Conservation (phyloP, 1,140 invertebrate genomes). For the Drosophila kohkoa region DNA sequence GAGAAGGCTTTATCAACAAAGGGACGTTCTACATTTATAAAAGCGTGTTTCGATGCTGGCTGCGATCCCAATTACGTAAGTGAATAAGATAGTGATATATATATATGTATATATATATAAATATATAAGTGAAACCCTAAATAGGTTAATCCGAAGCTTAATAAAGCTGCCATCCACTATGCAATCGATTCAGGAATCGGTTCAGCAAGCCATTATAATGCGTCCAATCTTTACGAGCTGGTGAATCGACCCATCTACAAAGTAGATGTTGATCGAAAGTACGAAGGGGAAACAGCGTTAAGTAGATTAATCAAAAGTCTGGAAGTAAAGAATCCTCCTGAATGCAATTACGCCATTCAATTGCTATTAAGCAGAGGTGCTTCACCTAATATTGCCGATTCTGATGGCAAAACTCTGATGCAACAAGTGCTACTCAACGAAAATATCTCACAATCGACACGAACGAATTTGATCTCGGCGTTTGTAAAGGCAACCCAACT, state of each 20-base stretch:
- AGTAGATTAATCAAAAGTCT: background rate
- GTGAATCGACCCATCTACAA: background rate
- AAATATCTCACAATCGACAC: no score
- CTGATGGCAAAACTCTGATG: background rate
- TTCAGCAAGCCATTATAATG: no score
- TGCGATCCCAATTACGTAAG: constrained; percentile 27
- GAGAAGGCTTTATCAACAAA: constrained; percentile 11
- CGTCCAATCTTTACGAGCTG: background rate
- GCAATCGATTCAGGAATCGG: background rate
- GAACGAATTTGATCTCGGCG: background rate
- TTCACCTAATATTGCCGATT: background rate
- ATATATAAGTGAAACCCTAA: background rate
- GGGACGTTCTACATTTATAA: background rate
- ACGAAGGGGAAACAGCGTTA: background rate
- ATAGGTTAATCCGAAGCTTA: background rate
- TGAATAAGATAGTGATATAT: no score
- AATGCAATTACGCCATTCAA: background rate
- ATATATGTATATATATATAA: no score
- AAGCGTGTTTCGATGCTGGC: background rate
- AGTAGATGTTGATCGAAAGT: background rate
- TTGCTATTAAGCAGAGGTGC: background rate
- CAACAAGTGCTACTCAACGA: background rate
- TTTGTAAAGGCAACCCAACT: background rate
- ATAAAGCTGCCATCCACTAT: constrained; percentile 17
- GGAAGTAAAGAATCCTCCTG: no score